Base-by-base conservation (phyloP, 2,888 invertebrate genomes). In the Euclidia mi region DNA sequence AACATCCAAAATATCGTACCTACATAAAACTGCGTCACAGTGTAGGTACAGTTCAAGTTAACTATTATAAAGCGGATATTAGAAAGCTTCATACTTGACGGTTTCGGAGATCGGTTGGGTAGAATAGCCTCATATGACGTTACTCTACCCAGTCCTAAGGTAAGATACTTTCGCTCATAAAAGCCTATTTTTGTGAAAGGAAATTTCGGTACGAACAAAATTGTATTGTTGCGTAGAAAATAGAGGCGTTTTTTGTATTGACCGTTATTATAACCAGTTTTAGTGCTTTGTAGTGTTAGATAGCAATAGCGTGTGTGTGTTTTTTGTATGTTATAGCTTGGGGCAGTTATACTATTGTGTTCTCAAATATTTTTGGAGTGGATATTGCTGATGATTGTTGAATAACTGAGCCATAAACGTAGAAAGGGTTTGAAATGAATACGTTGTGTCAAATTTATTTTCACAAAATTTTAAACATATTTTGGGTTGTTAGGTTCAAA, bases 61-160 rank as follows among this genome's bases (percentile, higher is more conserved):
- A 42, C 29, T 6, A 59, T n/a, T n/a, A n/a, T n/a, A n/a, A 38
- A 65, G 28, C 73, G 73, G 71, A 72, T 72, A 72, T 72, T 69
- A 63, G 55, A 42, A 31, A 12, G 55, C 35, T 44, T 58, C 53
- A 69, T 58, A 60, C 46, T 47, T 51, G 42, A 34, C 32, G 53
- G 47, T 52, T 64, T 25, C 53, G 12, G 42, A 69, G 60, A 72
- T 72, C 66, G 63, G 53, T 50, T 51, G 63, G 64, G 57, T 66
- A 66, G 49, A 49, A 72, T 72, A 49, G 57, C 53, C 45, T 60
- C 43, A 57, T 67, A 61, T 57, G 52, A 65, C 57, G 60, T 45
- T 58, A 55, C 44, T 69, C 63, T 60, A 72, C 56, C 38, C 69
- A 63, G 40, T 32, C 53, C 53, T 65, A 52, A 70, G 70, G 70